A percentile compares a stretch with the other conserved stretches of the same genome.
Evolutionary conservation across 2,888 invertebrate genomes (phyloP).

Genomic region (Griposia aprilina): DNA sequence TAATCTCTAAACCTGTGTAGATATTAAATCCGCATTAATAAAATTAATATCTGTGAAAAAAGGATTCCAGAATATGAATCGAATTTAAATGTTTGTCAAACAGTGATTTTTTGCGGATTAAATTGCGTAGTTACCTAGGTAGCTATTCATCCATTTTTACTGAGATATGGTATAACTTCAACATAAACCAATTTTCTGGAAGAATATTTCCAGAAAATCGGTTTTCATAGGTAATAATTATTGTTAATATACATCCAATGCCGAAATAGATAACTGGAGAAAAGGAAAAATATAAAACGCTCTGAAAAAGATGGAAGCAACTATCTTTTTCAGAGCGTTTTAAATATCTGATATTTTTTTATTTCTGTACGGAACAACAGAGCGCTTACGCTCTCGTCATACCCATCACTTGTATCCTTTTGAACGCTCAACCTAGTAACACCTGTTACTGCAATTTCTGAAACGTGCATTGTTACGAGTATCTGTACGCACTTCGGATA

Average conservation of each 20-base stretch:
- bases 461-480: slow-evolving; percentile 37
- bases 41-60: neutral
- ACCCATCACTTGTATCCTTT: slow-evolving; percentile 18
- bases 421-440: slow-evolving; percentile 13
- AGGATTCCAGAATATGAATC: neutral
- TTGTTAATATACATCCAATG: neutral
- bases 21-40: neutral
- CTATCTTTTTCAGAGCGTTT: neutral
- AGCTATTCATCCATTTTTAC: neutral
- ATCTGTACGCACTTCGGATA: slow-evolving; percentile 10
- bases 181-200: neutral
- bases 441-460: slow-evolving; percentile 38
- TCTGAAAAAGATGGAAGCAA: neutral
- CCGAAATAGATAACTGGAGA: too few species aligned
- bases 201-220: neutral
- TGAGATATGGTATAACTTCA: neutral
- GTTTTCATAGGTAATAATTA: neutral
- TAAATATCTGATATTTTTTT: neutral
- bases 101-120: neutral
- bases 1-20: neutral
- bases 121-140: too few species aligned
- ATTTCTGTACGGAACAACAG: neutral
- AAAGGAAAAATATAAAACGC: too few species aligned
- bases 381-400: neutral
- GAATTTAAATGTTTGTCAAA: neutral